Evolutionary conservation across 2,888 invertebrate genomes (phyloP).

Genomic region (Parnassius orleans): DNA sequence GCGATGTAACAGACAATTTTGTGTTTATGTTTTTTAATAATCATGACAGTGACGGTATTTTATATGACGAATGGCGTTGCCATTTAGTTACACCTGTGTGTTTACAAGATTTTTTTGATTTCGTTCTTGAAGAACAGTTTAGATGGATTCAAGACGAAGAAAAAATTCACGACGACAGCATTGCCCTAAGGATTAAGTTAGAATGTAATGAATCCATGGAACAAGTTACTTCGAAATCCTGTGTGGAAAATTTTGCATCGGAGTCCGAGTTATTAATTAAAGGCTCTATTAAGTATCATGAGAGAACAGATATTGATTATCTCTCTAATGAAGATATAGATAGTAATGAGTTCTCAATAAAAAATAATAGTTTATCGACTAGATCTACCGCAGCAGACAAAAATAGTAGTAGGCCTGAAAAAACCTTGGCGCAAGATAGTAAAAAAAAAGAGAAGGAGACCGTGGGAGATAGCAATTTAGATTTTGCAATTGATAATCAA

Average conservation of each 20-base stretch:
- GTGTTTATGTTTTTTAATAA: slow-evolving; percentile 71
- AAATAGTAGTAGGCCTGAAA: slow-evolving; percentile 48
- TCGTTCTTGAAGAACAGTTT: slow-evolving; percentile 69
- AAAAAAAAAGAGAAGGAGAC: slow-evolving; percentile 35
- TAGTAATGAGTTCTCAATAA: slow-evolving; percentile 36
- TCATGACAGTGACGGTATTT: slow-evolving; percentile 60
- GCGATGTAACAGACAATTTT: slow-evolving; percentile 66
- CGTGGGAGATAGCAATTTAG: slow-evolving; percentile 28
- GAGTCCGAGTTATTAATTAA: slow-evolving; percentile 63
- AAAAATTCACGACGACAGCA: slow-evolving; percentile 53
- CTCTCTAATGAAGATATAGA: slow-evolving; percentile 31
- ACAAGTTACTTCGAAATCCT: slow-evolving; percentile 15
- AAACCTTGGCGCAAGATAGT: slow-evolving; percentile 38
- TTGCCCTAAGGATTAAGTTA: slow-evolving; percentile 44
- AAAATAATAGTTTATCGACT: slow-evolving; percentile 37
- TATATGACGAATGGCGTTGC: slow-evolving; percentile 67
- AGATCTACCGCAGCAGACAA: slow-evolving; percentile 41
- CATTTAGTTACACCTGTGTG: slow-evolving; percentile 74
- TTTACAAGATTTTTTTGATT: slow-evolving; percentile 79
- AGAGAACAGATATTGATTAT: slow-evolving; percentile 42
- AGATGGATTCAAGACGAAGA: slow-evolving; percentile 73
- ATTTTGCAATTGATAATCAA: slow-evolving; percentile 24
- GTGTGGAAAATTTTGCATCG: slow-evolving; percentile 37
- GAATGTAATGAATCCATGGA: slow-evolving; percentile 40
- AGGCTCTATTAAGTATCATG: slow-evolving; percentile 67